phyloP scores from a whole-genome alignment of 2,888 invertebrate species.

The Rhagonycha fulva region DNA sequence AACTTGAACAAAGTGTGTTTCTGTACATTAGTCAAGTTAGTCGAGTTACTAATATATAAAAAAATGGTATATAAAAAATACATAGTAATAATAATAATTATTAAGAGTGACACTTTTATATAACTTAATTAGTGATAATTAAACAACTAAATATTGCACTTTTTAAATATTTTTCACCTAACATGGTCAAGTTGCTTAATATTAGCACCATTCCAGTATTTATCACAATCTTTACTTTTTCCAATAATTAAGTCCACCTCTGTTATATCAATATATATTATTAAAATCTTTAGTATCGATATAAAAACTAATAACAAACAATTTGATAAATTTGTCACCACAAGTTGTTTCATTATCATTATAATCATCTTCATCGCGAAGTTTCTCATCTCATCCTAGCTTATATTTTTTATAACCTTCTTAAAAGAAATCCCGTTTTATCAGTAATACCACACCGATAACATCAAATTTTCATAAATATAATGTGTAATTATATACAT shows the following conservation, averaged over 20 bases:
- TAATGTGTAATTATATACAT: constrained; percentile 38
- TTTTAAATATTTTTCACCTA: constrained; percentile 33
- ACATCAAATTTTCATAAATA: constrained; percentile 46
- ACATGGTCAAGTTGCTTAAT: constrained; percentile 46
- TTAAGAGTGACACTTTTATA: constrained; percentile 16
- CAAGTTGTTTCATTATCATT: constrained; percentile 34
- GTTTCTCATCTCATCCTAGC: constrained; percentile 8
- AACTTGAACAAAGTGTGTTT: background rate
- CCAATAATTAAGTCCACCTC: constrained; percentile 37
- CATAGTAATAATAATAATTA: constrained; percentile 6
- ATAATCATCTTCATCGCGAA: constrained; percentile 28
- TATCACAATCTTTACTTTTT: constrained; percentile 53
- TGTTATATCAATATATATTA: constrained; percentile 41
- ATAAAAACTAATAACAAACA: constrained; percentile 51
- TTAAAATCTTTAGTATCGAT: constrained; percentile 46
- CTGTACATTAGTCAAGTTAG: constrained; percentile 6
- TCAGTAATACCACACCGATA: constrained; percentile 42
- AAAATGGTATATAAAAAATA: constrained; percentile 19
- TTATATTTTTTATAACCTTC: constrained; percentile 28
- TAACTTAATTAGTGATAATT: constrained; percentile 32
- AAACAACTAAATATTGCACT: constrained; percentile 56
- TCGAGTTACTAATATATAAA: constrained; percentile 9
- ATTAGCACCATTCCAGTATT: constrained; percentile 54
- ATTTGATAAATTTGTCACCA: constrained; percentile 35
- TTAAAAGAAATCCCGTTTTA: constrained; percentile 41